Evolutionary conservation across 2,797 vertebrate genomes (phyloP), one percentile per base, ranked within the genome.

Genomic region (Sebastiscus tertius): DNA sequence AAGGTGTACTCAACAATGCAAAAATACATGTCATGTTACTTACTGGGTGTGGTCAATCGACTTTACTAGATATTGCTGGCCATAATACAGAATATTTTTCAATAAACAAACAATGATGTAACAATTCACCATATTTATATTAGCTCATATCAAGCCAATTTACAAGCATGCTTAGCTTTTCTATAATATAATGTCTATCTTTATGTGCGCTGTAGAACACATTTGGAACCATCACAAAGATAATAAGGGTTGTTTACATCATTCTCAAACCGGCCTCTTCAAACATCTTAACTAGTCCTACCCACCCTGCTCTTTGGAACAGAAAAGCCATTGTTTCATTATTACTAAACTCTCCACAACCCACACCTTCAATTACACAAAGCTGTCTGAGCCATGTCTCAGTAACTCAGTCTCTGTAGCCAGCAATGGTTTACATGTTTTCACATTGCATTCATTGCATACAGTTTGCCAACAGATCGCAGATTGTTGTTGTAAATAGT

Each of bases 291-390:
- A 86, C 52, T 74, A 75, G 79, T 56, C 73, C 77, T 81, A 78
- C 77, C 72, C 71, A 82, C 80, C 73, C 74, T 81, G 77, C 65
- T 80, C 54, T 85, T 52, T 72, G 16, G 27, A 80, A 92, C 82
- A 91, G 69, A 81, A 63, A 91, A 74, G 29, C 69, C 58, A 89
- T 90, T 92, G 88, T 95, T 84, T 90, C 27, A 86, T 76, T 80
- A 80, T 75, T 86, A 87, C 68, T 84, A 86, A 87, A 84, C 72
- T 77, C 77, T 87, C 72, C 49, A 75, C 75, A 81, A 84, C 66
- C 83, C 83, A 87, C 73, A 81, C 71, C 55, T 77, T 75, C 49
- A 87, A 88, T 90, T 88, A 91, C 70, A 89, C 55, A 80, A 79
- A 77, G 64, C 64, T 63, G 83, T 86, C 79, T 86, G 55, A 70